A percentile compares a stretch with the other conserved stretches of the same genome.
Evolutionary conservation across 2,888 invertebrate species (phyloP).

Genomic region (Cantharis rustica): DNA sequence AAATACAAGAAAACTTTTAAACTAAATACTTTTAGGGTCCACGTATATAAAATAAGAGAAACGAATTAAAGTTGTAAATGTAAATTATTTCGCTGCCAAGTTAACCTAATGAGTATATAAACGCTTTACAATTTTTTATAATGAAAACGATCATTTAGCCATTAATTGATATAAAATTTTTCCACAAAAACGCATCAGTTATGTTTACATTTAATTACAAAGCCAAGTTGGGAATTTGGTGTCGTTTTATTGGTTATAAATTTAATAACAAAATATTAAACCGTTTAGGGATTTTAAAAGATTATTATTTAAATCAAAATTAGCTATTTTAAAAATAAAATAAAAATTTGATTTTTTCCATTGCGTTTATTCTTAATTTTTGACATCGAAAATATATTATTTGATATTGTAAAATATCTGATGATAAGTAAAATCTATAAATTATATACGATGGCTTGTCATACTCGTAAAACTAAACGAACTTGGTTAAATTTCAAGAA

Average conservation of each 20-base stretch:
- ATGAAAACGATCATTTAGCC: neutral
- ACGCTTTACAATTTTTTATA: neutral
- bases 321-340: neutral
- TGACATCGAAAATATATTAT: neutral
- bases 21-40: conserved; percentile 1
- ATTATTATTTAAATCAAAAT: neutral
- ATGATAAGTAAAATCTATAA: neutral
- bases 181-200: neutral
- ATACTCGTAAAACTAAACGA: neutral
- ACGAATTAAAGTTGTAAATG: neutral
- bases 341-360: neutral
- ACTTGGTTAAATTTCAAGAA: neutral
- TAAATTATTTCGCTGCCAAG: neutral
- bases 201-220: neutral
- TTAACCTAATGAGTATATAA: neutral
- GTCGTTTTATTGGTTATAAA: neutral
- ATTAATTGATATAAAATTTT: neutral
- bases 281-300: neutral
- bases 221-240: neutral
- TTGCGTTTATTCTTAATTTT: neutral
- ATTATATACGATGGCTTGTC: neutral
- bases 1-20: conserved; percentile 2
- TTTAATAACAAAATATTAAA: neutral
- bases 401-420: neutral
- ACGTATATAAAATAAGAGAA: neutral